phyloP scores from a whole-genome alignment of 2,888 invertebrate genomes.

The Pachydiplax longipennis region DNA sequence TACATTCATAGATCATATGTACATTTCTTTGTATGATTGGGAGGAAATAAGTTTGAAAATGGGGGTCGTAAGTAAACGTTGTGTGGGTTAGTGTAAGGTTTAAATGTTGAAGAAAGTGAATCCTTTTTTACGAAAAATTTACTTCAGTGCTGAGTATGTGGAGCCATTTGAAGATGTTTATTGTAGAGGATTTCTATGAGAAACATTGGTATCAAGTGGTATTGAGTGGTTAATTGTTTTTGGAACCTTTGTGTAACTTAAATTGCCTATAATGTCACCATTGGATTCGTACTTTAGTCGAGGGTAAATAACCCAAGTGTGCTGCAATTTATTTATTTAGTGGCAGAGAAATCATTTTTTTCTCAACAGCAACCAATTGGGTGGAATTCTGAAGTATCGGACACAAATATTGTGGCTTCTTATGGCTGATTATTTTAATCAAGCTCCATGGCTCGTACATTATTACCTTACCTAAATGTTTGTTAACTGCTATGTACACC shows the following conservation, averaged over 20 bases:
- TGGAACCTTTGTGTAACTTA: not conserved
- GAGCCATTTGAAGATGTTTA: not conserved
- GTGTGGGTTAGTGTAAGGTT: not conserved
- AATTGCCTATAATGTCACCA: not conserved
- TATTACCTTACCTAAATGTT: no score
- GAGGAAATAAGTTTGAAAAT: not conserved
- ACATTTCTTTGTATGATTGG: not conserved
- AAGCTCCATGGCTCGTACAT: no score
- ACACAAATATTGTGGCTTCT: no score
- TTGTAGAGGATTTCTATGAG: not conserved
- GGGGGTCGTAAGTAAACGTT: not conserved
- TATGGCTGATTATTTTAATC: no score
- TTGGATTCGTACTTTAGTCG: no score
- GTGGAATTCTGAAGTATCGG: no score
- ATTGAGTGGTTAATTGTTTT: not conserved
- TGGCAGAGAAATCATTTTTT: no score
- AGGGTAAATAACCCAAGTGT: no score
- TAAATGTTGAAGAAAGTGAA: not conserved
- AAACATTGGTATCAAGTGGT: constrained; percentile 37
- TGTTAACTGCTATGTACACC: no score
- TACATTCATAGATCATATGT: not conserved
- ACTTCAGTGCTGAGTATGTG: not conserved
- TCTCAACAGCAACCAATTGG: no score
- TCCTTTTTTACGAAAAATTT: constrained; percentile 3
- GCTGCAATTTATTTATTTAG: no score